Evolutionary conservation across 2,888 invertebrate species (phyloP), one percentile per base, ranked within the genome.

Genomic region (Drosophila vallismaia): DNA sequence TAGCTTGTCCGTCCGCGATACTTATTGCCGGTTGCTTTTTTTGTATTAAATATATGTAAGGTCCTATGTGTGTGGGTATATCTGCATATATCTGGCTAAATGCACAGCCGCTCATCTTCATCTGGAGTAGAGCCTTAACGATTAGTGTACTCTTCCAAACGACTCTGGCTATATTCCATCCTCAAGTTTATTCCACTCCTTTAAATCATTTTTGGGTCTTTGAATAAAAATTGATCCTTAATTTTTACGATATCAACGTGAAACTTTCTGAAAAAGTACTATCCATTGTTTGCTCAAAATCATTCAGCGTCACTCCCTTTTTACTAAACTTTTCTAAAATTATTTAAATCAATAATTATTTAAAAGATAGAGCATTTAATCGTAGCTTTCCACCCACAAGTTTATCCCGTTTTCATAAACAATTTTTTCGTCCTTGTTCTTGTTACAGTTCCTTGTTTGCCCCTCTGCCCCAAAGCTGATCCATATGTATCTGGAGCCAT

Each of bases 31-130:
- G 54, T 70, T 57, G 38, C 38, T 70, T 74, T 67, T 63, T 59
- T 69, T 59, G 51, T 46, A 33, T 62, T 50, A 46, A 50, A 66
- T 54, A 66, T 64, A 46, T 63, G 49, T 12, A 36, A 44, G 45
- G 24, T 12, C 14, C 10, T 56, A 24, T 51, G 7, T 52, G n/a
- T 40, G 4, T 3, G 19, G 10, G 10, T 24, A 42, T 42, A 40
- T 19, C 8, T 42, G 5, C 3, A 40, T 40, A 54, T 54, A n/a
- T 28, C 33, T 44, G 19, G 26, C 38, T 14, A 24, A 44, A 24
- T 40, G 12, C 24, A 29, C 68, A 62, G 67, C 77, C 71, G 71
- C 79, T 79, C 79, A 77, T 71, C 82, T 75, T 79, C 56, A 75
- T 69, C 69, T 74, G 59, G 44, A 62, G 62, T 59, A 50, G 52